phyloP scores from a whole-genome alignment of 2,797 vertebrate genomes.

The Melanotaenia nigrans region DNA sequence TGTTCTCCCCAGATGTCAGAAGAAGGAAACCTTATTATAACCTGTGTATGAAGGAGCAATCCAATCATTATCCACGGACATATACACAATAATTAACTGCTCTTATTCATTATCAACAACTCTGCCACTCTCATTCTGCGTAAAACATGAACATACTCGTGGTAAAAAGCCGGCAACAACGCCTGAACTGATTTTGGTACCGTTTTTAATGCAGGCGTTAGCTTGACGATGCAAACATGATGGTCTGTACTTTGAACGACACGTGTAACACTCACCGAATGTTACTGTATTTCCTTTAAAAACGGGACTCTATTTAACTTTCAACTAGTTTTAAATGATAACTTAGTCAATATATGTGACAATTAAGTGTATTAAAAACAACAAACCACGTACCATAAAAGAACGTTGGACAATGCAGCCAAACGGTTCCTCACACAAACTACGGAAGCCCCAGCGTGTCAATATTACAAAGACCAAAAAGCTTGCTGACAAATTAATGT shows the following conservation, averaged over 20 bases:
- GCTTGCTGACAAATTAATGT: background rate
- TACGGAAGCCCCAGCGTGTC: constrained; percentile 59
- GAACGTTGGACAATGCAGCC: background rate
- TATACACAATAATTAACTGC: background rate
- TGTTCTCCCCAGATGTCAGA: background rate
- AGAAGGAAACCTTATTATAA: background rate
- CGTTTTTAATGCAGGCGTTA: background rate
- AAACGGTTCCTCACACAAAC: background rate
- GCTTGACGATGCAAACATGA: constrained; percentile 28
- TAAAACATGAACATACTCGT: background rate
- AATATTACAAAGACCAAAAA: background rate
- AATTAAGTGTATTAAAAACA: constrained; percentile 14
- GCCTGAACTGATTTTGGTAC: background rate
- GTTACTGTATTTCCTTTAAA: background rate
- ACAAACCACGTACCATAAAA: constrained; percentile 46
- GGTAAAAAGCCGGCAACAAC: background rate
- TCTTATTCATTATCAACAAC: constrained; percentile 1
- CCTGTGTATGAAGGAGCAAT: background rate
- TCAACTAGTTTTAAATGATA: background rate
- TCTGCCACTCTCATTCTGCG: background rate
- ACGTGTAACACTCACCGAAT: constrained; percentile 17
- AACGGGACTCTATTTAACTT: background rate
- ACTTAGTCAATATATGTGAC: background rate
- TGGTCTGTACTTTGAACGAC: constrained; percentile 21
- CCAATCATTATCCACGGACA: background rate